Conservation (phyloP, 2,888 invertebrate species). For the Machimus atricapillus region DNA sequence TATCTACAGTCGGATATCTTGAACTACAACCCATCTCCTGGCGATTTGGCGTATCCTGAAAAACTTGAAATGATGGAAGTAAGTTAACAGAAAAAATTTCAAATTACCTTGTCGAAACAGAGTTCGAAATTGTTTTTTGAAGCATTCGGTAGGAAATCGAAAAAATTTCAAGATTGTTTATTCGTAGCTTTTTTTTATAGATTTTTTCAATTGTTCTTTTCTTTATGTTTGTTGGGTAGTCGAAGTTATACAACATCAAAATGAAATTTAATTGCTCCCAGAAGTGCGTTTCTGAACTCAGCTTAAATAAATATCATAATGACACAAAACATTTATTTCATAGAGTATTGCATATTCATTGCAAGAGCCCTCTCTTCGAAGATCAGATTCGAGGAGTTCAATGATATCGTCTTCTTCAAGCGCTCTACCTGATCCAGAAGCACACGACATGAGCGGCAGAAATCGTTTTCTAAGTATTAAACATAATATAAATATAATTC, state of each 20-base stretch:
- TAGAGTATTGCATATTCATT: conserved; percentile 72
- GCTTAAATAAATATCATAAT: not conserved
- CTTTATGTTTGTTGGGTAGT: no score
- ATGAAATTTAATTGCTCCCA: no score
- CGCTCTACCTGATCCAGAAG: conserved; percentile 76
- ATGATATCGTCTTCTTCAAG: conserved; percentile 72
- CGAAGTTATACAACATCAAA: no score
- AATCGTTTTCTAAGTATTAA: conserved; percentile 54
- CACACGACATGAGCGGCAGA: conserved; percentile 64
- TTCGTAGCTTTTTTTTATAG: no score
- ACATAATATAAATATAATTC: not conserved
- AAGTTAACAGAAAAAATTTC: not conserved
- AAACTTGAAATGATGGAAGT: conserved; percentile 98
- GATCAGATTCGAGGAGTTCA: conserved; percentile 75
- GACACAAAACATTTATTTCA: conserved; percentile 44
- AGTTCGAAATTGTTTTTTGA: not conserved
- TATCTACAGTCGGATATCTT: conserved; percentile 92
- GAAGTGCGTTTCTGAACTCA: not conserved
- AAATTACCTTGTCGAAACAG: not conserved
- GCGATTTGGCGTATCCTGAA: conserved; percentile 97
- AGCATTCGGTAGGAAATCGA: no score
- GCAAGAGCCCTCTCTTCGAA: conserved; percentile 67
- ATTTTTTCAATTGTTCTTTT: no score
- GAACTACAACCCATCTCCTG: conserved; percentile 86
- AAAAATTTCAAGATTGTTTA: no score